A percentile compares a stretch with the other conserved stretches of the same genome.
These are phyloP conservation scores for Prunella himalayana DNA, from an alignment of 2,113 vertebrate species.

Conservation along the genomic window DNA sequence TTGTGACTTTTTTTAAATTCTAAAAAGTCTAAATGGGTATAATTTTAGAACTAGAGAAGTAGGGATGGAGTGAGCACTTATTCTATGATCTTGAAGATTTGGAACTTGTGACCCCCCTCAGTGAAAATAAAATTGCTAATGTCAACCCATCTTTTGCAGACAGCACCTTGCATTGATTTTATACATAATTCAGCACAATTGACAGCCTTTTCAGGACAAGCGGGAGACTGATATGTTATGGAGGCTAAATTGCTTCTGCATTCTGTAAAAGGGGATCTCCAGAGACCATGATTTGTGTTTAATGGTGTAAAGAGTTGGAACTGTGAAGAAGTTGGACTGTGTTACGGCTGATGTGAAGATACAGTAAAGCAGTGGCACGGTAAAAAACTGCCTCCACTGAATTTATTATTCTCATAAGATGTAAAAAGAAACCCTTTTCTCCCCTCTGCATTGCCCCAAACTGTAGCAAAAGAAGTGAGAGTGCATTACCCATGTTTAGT, in stretches of 20 bases:
- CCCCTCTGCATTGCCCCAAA: not conserved
- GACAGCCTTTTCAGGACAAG: conserved; percentile 37
- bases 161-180: conserved; percentile 31
- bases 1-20: not conserved
- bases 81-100: not conserved
- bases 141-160: conserved; percentile 26
- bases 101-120: conserved; percentile 1
- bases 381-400: not conserved
- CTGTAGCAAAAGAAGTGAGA: not conserved
- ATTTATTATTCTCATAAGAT: not conserved
- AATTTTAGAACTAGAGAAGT: not conserved
- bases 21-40: not conserved
- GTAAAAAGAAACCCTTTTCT: not conserved
- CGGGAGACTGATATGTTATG: conserved; percentile 44
- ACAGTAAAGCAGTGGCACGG: not conserved
- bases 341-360: not conserved
- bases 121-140: conserved; percentile 32
- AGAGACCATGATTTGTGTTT: conserved; percentile 16
- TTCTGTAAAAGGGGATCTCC: conserved; percentile 53
- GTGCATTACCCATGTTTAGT: not conserved
- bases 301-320: not conserved
- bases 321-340: not conserved
- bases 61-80: not conserved
- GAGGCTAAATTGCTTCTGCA: conserved; percentile 54
- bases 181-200: conserved; percentile 59